A percentile compares a stretch with the other conserved stretches of the same genome.
Evolutionary conservation across 1,140 invertebrate species (phyloP).

Genomic region (Drosophila nasuta): DNA sequence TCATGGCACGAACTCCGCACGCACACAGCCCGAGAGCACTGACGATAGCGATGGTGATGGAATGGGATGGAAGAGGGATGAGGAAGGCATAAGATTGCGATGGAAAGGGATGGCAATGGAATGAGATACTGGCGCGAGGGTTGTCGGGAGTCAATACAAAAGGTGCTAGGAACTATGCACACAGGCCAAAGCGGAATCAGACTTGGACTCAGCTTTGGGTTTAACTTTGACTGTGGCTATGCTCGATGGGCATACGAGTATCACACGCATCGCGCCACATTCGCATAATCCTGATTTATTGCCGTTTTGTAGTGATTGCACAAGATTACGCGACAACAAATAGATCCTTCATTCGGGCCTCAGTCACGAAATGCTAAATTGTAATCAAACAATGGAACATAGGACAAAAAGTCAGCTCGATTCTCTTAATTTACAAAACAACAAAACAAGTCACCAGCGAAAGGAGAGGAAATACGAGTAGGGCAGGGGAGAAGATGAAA

Average conservation of each 20-base stretch:
- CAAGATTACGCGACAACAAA: slow-evolving; percentile 83
- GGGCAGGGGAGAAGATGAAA: slow-evolving; percentile 1
- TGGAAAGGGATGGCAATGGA: neutral
- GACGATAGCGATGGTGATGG: slow-evolving; percentile 24
- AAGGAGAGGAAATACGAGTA: neutral
- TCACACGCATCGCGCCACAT: slow-evolving; percentile 80
- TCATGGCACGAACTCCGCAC: slow-evolving; percentile 63
- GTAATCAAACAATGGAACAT: slow-evolving; percentile 77
- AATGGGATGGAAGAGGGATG: slow-evolving; percentile 7
- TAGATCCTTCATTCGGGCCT: slow-evolving; percentile 80
- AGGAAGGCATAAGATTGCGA: neutral
- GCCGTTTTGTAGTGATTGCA: slow-evolving; percentile 84
- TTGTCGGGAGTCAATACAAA: slow-evolving; percentile 33
- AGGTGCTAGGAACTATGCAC: slow-evolving; percentile 50
- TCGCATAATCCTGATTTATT: slow-evolving; percentile 84
- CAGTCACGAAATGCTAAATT: slow-evolving; percentile 83
- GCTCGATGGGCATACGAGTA: slow-evolving; percentile 18
- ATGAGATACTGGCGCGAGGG: slow-evolving; percentile 44
- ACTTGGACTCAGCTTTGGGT: slow-evolving; percentile 35
- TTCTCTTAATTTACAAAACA: slow-evolving; percentile 76
- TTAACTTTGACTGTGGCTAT: slow-evolving; percentile 35
- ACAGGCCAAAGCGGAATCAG: neutral
- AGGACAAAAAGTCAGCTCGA: slow-evolving; percentile 49
- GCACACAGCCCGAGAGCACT: slow-evolving; percentile 54
- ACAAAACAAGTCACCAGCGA: slow-evolving; percentile 11